Conservation (phyloP, 1,140 invertebrate species). For the Agrilus planipennis region DNA sequence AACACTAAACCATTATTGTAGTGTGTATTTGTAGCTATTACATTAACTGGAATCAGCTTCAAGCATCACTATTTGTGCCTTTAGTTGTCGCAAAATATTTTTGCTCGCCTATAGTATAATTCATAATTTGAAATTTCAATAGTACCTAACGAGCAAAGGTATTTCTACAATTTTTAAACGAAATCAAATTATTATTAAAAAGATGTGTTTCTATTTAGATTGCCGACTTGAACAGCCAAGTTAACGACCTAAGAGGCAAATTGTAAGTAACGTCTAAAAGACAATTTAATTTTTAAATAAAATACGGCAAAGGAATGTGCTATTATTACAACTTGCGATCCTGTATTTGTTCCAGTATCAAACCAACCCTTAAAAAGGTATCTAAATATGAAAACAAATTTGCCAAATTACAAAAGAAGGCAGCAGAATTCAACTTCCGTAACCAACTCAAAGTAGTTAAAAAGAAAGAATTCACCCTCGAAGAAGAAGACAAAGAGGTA, state of each 20-base stretch:
- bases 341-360: conserved; percentile 56
- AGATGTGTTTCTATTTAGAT: conserved; percentile 53
- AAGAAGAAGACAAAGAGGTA: conserved; percentile 95
- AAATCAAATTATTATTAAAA: background rate
- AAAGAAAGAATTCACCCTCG: conserved; percentile 98
- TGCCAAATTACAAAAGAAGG: conserved; percentile 94
- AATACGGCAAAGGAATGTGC: no score
- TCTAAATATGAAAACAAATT: conserved; percentile 99
- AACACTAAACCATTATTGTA: no score
- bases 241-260: conserved; percentile 99
- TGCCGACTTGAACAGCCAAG: conserved; percentile 96
- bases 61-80: no score
- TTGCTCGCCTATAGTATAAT: background rate
- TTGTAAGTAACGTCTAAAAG: conserved; percentile 70
- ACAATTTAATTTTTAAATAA: no score
- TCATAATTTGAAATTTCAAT: no score
- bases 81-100: background rate
- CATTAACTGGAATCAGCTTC: no score
- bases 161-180: background rate
- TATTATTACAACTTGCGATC: no score
- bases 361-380: conserved; percentile 98
- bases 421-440: conserved; percentile 97
- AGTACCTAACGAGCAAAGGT: background rate
- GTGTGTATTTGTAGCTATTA: no score
- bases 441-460: conserved; percentile 97